Evolutionary conservation across 2,797 vertebrate genomes (phyloP).

Genomic region (Pagetopsis macropterus): DNA sequence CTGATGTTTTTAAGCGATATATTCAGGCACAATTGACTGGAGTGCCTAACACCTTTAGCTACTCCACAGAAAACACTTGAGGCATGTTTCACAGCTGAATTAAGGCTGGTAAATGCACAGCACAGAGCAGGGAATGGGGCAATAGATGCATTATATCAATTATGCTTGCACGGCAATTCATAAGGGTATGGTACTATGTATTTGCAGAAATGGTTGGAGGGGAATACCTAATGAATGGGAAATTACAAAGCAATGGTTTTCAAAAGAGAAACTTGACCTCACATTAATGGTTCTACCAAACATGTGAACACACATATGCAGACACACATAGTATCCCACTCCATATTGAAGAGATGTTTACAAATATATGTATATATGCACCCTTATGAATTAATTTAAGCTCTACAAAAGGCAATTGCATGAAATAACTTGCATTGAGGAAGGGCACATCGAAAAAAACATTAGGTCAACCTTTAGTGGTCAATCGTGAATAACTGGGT

Average conservation of each 20-base stretch:
- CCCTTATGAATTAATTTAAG: neutral
- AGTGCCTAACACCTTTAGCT: slow-evolving; percentile 46
- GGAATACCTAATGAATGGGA: slow-evolving; percentile 58
- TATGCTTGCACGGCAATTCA: slow-evolving; percentile 53
- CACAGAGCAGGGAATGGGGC: slow-evolving; percentile 41
- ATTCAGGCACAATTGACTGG: slow-evolving; percentile 41
- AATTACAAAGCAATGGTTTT: slow-evolving; percentile 51
- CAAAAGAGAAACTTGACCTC: slow-evolving; percentile 55
- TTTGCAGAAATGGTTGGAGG: slow-evolving; percentile 38
- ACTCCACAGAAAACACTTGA: slow-evolving; percentile 44
- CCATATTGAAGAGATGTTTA: slow-evolving; percentile 2
- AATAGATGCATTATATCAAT: slow-evolving; percentile 54
- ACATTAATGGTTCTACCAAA: slow-evolving; percentile 43
- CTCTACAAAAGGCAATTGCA: neutral
- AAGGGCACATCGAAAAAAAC: neutral
- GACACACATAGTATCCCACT: neutral
- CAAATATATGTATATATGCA: neutral
- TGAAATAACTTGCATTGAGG: slow-evolving; percentile 1
- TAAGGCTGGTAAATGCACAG: slow-evolving; percentile 54
- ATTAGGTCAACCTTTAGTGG: neutral
- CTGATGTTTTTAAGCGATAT: slow-evolving; percentile 41
- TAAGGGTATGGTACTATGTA: slow-evolving; percentile 48
- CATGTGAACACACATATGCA: slow-evolving; percentile 11
- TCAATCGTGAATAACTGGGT: neutral
- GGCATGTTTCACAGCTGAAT: slow-evolving; percentile 59